Evolutionary conservation across 1,140 invertebrate species (phyloP).

Genomic region (Episyrphus balteatus): DNA sequence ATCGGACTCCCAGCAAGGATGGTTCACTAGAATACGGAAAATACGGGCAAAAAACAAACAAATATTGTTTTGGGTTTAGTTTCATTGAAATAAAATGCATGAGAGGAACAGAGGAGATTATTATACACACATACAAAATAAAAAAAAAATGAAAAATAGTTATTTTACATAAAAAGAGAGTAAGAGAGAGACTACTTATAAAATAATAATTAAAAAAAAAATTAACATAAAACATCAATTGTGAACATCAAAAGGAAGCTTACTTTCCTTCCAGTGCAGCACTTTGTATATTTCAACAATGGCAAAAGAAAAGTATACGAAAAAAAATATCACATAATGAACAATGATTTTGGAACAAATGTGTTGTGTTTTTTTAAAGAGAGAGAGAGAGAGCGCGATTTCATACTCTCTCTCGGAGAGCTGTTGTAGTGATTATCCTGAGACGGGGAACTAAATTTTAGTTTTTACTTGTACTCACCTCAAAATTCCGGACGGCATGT

Average conservation of each 20-base stretch:
- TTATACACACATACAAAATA: not conserved
- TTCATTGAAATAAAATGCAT: not conserved
- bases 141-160: not conserved
- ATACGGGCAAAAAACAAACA: not conserved
- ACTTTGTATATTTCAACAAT: conserved; percentile 28
- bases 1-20: conserved; percentile 63
- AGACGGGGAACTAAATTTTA: not conserved
- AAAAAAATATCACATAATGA: conserved; percentile 2
- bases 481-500: conserved; percentile 39
- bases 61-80: not conserved
- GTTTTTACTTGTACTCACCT: conserved; percentile 28
- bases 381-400: no score
- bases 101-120: not conserved
- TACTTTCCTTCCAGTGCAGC: conserved; percentile 52
- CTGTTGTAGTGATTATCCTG: not conserved
- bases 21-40: conserved; percentile 50
- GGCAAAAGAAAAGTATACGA: not conserved
- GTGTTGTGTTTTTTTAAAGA: not conserved
- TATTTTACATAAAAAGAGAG: not conserved
- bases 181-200: not conserved
- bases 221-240: not conserved
- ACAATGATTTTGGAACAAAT: conserved; percentile 2
- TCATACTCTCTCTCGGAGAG: not conserved
- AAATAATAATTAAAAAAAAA: no score
- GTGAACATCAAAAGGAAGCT: conserved; percentile 18